These are phyloP conservation scores for Synergus itoensis DNA, from an alignment of 2,888 invertebrate species.

Conservation along the genomic window DNA sequence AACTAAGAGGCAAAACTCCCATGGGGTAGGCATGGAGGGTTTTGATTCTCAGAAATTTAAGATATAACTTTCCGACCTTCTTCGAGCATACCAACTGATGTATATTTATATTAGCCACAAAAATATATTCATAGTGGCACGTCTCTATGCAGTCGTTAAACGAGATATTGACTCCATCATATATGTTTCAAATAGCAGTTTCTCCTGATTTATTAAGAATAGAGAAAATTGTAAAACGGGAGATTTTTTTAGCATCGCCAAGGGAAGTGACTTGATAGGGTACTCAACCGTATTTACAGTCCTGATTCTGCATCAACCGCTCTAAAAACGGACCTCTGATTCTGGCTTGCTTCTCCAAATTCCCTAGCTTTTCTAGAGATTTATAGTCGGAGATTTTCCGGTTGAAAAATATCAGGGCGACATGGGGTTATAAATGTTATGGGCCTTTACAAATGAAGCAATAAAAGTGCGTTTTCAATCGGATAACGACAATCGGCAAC, in stretches of 20 bases:
- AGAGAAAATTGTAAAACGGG: not conserved
- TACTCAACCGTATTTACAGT: conserved; percentile 8
- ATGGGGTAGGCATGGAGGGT: not conserved
- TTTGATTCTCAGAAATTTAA: not conserved
- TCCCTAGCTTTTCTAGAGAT: not conserved
- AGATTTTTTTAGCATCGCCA: not conserved
- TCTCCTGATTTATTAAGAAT: not conserved
- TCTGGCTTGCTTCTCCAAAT: not conserved
- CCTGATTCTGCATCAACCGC: not conserved
- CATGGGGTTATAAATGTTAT: conserved; percentile 7
- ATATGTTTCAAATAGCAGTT: not conserved
- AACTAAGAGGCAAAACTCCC: not conserved
- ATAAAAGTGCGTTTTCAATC: conserved; percentile 1
- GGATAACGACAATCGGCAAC: conserved; percentile 2
- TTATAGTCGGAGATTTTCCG: conserved; percentile 6
- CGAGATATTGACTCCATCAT: not conserved
- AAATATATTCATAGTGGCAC: not conserved
- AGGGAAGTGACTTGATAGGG: conserved; percentile 4
- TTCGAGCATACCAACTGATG: not conserved
- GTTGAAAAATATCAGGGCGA: conserved; percentile 12
- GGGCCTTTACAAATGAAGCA: conserved; percentile 8
- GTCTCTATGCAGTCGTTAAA: not conserved
- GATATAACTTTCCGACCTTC: not conserved
- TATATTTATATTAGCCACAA: not conserved
- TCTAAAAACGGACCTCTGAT: not conserved